Base-by-base conservation (phyloP, 1,140 invertebrate species). In the Calliphora vicina region DNA sequence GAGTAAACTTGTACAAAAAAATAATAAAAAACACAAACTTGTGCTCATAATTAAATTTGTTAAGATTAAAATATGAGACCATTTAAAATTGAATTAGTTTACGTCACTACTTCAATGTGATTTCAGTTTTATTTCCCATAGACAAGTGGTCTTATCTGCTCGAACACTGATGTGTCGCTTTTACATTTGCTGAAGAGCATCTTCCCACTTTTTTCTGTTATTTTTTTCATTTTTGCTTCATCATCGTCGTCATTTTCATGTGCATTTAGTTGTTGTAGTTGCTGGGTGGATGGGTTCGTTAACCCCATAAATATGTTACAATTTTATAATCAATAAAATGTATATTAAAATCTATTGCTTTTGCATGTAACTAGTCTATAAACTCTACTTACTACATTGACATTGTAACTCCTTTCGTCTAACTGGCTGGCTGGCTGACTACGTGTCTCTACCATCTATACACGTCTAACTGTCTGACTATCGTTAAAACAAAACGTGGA, bases 311-410 rank as follows among this genome's bases (percentile, higher is more conserved):
- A 67, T 67, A 23, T 67, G 61, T 67, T 57, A 67, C n/a, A 67
- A 67, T 67, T 67, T 67, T 67, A 67, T 67, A 67, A 67, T 67
- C 61, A 67, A 25, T 67, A 67, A 67, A 67, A 67, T 67, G 50
- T 57, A 12, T 67, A 67, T 25, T 67, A 67, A 23, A 67, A 67
- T 67, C n/a, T 67, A 67, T 67, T 67, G 61, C 50, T 57, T 57
- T 57, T 57, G n/a, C 35, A 35, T 35, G 35, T 35, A 35, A 35
- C 35, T 5, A 35, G 35, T 35, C 6, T 35, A 35, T 35, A 35
- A 35, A 35, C 35, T 35, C 35, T 35, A 35, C 35, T 35, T 57
- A 17, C n/a, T 57, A n/a, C 50, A 57, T 57, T 57, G 50, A 57
- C 50, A 57, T 57, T 57, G 50, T 57, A n/a, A 6, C 45, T 57